Base-by-base conservation (phyloP, 92 coral and sea anemone species). In the Porites cylindrica region DNA sequence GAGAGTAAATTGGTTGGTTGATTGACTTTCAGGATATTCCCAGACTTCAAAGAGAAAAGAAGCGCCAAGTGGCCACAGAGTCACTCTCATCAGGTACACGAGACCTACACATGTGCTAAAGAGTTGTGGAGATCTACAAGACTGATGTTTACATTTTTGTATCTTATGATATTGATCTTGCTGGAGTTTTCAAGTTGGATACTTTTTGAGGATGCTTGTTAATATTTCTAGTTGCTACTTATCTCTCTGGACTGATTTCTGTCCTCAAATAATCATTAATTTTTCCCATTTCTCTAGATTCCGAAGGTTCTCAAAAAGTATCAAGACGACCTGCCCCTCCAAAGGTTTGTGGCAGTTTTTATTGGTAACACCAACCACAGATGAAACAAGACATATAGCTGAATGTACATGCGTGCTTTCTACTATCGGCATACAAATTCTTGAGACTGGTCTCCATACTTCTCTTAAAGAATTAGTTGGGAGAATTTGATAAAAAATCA, bases 251-350 rank as follows among this genome's bases (percentile, higher is more conserved):
- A 67, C 20, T 7, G 38, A 51, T 6, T 58, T 23, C 59, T 13
- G 9, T 10, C 21, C 47, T 38, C 47, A 38, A 38, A 38, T 38
- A 38, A 38, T 38, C 7, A 38, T 10, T 10, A 0, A 14, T 56
- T 10, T 63, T 75, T 17, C n/a, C 19, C 14, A 1, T 58, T 43
- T 32, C 58, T 75, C 43, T 82, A 59, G 95, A 92, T 61, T 92
- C 95, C 0, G 95, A 89, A 59, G 81, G 88, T 11, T 92, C 92
- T 52, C 78, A 75, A 43, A 78, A 53, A n/a, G 68, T 78, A 23
- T 83, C 83, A 69, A 91, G 89, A 75, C 66, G 77, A 8, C 92
- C 95, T 21, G 66, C 61, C 43, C 95, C 95, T n/a, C 95, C 95
- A 51, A 88, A 76, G 91, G 92, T 89, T 58, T 21, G 86, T 50